These are phyloP conservation scores for Myathropa florea DNA, from an alignment of 2,888 invertebrate genomes.

Conservation along the genomic window DNA sequence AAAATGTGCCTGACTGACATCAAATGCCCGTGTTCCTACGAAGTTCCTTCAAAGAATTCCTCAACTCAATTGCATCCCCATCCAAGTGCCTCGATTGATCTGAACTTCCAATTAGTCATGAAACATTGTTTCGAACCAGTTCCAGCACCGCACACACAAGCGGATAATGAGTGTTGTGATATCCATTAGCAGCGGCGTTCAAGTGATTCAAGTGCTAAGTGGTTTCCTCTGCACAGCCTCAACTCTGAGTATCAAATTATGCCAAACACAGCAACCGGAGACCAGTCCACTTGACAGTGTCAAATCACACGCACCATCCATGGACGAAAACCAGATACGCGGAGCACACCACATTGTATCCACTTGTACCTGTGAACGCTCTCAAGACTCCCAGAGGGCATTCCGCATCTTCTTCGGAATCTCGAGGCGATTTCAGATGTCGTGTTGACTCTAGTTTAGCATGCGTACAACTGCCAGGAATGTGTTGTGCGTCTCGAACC, in stretches of 20 bases:
- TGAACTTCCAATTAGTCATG: neutral
- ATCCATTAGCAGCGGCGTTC: constrained; percentile 17
- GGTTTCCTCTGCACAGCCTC: constrained; percentile 25
- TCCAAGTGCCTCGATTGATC: neutral
- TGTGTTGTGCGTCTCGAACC: constrained; percentile 22
- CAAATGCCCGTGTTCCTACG: neutral
- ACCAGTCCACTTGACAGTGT: constrained; percentile 58
- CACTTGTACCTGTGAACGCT: neutral
- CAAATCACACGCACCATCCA: constrained; percentile 51
- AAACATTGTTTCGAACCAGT: neutral
- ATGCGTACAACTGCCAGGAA: constrained; percentile 16
- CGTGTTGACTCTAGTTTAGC: constrained; percentile 9
- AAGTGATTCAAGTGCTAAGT: constrained; percentile 50
- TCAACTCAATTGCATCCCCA: neutral
- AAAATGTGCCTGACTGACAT: no score
- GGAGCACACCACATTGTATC: no score
- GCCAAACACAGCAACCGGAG: neutral
- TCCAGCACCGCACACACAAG: neutral
- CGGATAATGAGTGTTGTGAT: constrained; percentile 25
- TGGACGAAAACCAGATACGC: neutral
- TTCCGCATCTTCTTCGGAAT: neutral
- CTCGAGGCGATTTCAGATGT: neutral
- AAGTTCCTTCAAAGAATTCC: neutral
- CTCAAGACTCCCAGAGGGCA: neutral
- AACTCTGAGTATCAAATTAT: constrained; percentile 10